Evolutionary conservation across 2,113 vertebrate species (phyloP), one percentile per base, ranked within the genome.

Genomic region (Elephas maximus): DNA sequence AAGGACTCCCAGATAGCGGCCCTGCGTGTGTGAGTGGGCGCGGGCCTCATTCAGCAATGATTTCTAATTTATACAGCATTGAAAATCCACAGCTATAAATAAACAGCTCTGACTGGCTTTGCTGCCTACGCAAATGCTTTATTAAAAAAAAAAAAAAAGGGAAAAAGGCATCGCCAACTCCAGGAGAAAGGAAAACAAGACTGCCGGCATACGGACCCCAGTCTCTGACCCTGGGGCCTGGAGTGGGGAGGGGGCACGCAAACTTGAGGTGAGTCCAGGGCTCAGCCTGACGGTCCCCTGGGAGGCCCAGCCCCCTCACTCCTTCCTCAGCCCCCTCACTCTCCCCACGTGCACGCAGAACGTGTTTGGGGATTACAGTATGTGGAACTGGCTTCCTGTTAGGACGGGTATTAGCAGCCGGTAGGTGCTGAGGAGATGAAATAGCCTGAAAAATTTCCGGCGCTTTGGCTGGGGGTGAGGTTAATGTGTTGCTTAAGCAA

Each of bases 61-160:
- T 97, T 98, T 98, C 98, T 99, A 98, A 98, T 99, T 99, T 99
- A 98, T 97, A 98, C 98, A 98, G 98, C 98, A 98, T 37, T 88
- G 97, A 98, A 98, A 97, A 98, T 93, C 97, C 93, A 85, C 74
- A 41, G 98, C 98, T 99, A 99, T 98, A 99, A 98, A 99, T 99
- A 98, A 98, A 98, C 98, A 98, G 92, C 88, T 98, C 98, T 97
- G 94, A 97, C 98, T 98, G 98, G 90, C 97, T 98, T 82, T 71
- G 93, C 96, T 97, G 53, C 98, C 97, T 98, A 96, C 98, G 98
- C 89, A 96, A 97, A 98, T 94, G 94, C 94, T 97, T 96, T 97
- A 96, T 97, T 96, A 30, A 96, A 97, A 97, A 96, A 97, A 94
- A 1, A 90, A 92, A 88, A 77, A 51, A 62, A 79, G 88, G 74